Percentiles rank a stretch among this genome's conserved stretches.
phyloP scores from a whole-genome alignment of 2,113 vertebrate genomes.

The Ciconia boyciana region DNA sequence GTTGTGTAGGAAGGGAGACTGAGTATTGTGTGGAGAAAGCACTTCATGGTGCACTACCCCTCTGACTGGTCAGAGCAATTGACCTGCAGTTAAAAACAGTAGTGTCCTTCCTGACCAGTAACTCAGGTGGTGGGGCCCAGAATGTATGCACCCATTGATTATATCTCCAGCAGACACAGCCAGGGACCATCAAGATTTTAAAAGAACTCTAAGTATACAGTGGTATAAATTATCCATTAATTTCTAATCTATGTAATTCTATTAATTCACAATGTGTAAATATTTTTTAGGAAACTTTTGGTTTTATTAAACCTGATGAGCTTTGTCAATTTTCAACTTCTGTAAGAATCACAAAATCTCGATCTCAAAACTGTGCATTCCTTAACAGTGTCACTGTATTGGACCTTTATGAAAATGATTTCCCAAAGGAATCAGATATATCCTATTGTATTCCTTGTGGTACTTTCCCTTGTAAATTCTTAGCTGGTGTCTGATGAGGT shows the following conservation, averaged over 20 bases:
- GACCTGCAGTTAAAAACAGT: not conserved
- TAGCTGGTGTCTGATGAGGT: not conserved
- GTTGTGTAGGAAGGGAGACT: not conserved
- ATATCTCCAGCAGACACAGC: not conserved
- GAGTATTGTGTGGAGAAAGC: not conserved
- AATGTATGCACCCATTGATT: not conserved
- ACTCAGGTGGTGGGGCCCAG: not conserved
- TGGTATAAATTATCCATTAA: not conserved
- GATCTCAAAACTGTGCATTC: not conserved
- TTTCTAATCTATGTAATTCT: not conserved
- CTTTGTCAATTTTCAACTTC: not conserved
- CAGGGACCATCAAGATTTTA: not conserved
- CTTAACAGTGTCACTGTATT: not conserved
- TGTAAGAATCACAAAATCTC: not conserved
- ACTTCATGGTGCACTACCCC: rapidly evolving
- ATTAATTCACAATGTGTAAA: not conserved
- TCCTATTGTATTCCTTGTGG: not conserved
- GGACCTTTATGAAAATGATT: not conserved
- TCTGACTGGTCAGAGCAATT: not conserved
- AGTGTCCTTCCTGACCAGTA: not conserved
- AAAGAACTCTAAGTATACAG: not conserved
- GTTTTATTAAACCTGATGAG: not conserved
- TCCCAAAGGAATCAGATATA: not conserved
- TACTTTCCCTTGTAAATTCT: not conserved
- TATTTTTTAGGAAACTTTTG: not conserved